Conservation (phyloP, 1,140 invertebrate genomes). For the Gerris buenoi region DNA sequence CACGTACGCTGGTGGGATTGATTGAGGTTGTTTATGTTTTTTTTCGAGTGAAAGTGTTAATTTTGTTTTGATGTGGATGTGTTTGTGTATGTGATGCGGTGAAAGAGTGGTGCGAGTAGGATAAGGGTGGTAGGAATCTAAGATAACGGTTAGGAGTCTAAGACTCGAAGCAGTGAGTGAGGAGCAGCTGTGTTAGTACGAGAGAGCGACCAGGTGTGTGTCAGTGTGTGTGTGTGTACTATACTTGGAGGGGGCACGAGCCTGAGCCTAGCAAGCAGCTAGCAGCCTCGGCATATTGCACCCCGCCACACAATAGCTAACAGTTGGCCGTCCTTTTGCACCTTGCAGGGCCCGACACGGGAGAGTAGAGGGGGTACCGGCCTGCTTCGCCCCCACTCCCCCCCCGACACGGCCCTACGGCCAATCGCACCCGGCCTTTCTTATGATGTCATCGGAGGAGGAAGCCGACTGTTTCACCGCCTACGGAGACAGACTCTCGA, state of each 20-base stretch:
- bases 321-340: slow-evolving; percentile 23
- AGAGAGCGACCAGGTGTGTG: neutral
- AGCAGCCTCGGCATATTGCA: slow-evolving; percentile 18
- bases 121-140: too few species aligned
- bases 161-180: neutral
- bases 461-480: slow-evolving; percentile 75
- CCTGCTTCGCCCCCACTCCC: slow-evolving; percentile 14
- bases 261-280: too few species aligned
- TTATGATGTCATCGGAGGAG: slow-evolving; percentile 91
- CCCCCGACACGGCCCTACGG: slow-evolving; percentile 27
- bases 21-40: too few species aligned
- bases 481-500: slow-evolving; percentile 76
- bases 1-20: too few species aligned
- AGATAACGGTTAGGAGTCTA: neutral
- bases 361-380: slow-evolving; percentile 20
- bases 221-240: neutral
- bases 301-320: slow-evolving; percentile 22
- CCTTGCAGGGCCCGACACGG: slow-evolving; percentile 23
- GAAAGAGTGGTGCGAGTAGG: too few species aligned
- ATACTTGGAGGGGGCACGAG: slow-evolving; percentile 10
- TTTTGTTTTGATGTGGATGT: too few species aligned
- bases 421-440: slow-evolving; percentile 50
- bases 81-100: too few species aligned
- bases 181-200: neutral
- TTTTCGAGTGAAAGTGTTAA: too few species aligned